Percentiles rank a stretch among this genome's conserved stretches.
These are phyloP conservation scores for Chaetodon auriga DNA, from an alignment of 2,113 vertebrate genomes.

Conservation along the genomic window DNA sequence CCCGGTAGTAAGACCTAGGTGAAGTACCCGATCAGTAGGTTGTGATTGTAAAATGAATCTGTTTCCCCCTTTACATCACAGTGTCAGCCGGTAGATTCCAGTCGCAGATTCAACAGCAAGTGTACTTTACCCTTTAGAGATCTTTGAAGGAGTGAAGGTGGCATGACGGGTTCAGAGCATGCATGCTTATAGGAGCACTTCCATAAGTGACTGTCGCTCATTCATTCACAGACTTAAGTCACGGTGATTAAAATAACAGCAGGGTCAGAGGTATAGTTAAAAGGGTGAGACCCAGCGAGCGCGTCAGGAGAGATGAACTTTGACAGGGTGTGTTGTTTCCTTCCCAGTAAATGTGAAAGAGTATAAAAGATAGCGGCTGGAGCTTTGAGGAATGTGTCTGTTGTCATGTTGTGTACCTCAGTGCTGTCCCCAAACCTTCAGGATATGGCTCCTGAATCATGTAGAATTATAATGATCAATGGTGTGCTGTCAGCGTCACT, in stretches of 20 bases:
- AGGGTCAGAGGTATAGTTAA: constrained; percentile 33
- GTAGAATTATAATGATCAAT: background rate
- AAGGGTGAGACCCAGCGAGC: constrained; percentile 8
- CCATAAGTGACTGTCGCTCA: constrained; percentile 30
- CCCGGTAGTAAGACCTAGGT: background rate
- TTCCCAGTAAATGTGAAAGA: background rate
- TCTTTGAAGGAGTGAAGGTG: constrained; percentile 34
- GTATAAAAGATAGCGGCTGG: constrained; percentile 17
- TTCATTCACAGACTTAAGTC: constrained; percentile 69
- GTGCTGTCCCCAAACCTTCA: no score
- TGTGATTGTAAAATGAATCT: background rate
- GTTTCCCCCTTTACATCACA: background rate
- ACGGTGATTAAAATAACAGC: constrained; percentile 32
- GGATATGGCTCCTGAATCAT: no score
- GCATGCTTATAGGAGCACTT: constrained; percentile 45
- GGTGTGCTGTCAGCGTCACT: no score
- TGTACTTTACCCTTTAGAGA: constrained; percentile 32
- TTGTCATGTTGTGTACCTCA: no score
- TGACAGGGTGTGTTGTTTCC: constrained; percentile 64
- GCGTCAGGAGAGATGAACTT: constrained; percentile 56
- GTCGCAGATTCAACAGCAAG: background rate
- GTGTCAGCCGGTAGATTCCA: background rate
- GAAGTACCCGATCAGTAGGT: background rate
- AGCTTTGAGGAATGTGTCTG: no score
- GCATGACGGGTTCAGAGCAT: constrained; percentile 3